phyloP scores from a whole-genome alignment of 1,140 invertebrate genomes.

The Mya arenaria region DNA sequence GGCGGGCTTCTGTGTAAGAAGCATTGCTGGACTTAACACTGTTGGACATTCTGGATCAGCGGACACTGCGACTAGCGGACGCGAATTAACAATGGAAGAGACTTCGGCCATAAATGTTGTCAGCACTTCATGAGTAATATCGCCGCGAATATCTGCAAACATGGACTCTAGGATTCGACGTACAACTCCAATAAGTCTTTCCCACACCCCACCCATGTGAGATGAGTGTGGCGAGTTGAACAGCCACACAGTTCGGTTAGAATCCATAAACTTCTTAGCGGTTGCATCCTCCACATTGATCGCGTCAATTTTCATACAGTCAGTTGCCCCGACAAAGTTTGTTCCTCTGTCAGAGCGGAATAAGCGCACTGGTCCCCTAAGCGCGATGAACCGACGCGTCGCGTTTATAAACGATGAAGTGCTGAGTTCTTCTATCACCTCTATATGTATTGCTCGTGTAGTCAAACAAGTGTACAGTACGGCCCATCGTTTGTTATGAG shows the following conservation, averaged over 20 bases:
- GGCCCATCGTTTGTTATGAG: conserved; percentile 21
- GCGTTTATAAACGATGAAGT: conserved; percentile 30
- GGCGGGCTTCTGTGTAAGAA: conserved; percentile 35
- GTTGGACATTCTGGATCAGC: conserved; percentile 46
- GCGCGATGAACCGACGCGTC: conserved; percentile 3
- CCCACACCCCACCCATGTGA: conserved; percentile 62
- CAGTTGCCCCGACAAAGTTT: conserved; percentile 22
- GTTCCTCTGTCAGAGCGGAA: conserved; percentile 23
- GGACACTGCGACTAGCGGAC: conserved; percentile 55
- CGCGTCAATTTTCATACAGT: conserved; percentile 10
- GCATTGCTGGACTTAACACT: conserved; percentile 20
- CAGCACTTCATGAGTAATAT: conserved; percentile 60
- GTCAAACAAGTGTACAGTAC: conserved; percentile 9
- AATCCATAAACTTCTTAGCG: no score
- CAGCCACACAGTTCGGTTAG: not conserved
- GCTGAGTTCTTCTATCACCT: conserved; percentile 23
- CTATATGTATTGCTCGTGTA: conserved; percentile 18
- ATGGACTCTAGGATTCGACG: conserved; percentile 55
- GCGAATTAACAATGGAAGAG: conserved; percentile 52
- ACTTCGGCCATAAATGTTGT: conserved; percentile 59
- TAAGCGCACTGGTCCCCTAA: conserved; percentile 9
- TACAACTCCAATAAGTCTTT: conserved; percentile 57
- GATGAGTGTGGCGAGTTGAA: conserved; percentile 58
- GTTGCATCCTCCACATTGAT: not conserved
- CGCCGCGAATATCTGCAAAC: no score